Evolutionary conservation across 2,888 invertebrate species (phyloP).

Genomic region (Drosophila longiperda): DNA sequence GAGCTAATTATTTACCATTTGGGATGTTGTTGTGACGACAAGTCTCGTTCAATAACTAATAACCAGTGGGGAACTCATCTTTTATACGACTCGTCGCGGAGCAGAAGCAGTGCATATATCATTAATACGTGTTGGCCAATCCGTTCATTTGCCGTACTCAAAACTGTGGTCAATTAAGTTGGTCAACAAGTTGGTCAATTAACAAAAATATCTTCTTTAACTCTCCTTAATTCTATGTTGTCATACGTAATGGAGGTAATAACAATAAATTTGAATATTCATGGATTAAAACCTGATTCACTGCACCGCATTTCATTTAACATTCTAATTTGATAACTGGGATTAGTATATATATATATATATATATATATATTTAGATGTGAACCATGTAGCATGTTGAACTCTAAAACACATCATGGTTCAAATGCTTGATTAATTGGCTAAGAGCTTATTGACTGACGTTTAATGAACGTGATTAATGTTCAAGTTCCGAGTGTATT

Average conservation of each 20-base stretch:
- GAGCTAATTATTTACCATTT: constrained; percentile 60
- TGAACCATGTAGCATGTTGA: constrained; percentile 21
- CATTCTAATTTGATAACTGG: constrained; percentile 11
- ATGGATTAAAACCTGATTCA: constrained; percentile 49
- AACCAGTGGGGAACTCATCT: constrained; percentile 47
- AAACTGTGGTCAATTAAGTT: no score
- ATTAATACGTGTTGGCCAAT: constrained; percentile 62
- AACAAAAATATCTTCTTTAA: constrained; percentile 16
- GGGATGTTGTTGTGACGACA: constrained; percentile 46
- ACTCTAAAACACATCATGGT: constrained; percentile 4
- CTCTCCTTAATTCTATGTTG: constrained; percentile 36
- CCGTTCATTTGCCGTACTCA: constrained; percentile 3
- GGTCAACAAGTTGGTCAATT: constrained; percentile 20
- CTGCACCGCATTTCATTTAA: constrained; percentile 16
- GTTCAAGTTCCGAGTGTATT: constrained; percentile 2
- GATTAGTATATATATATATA: background rate
- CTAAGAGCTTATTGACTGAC: constrained; percentile 12
- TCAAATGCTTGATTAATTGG: constrained; percentile 27
- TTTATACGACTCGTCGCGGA: constrained; percentile 64
- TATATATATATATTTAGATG: background rate
- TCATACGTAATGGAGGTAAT: constrained; percentile 27
- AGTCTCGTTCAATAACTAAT: constrained; percentile 62
- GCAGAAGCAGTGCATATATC: constrained; percentile 72
- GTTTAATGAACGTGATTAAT: constrained; percentile 14
- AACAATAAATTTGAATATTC: constrained; percentile 41